phyloP scores from a whole-genome alignment of 2,113 vertebrate genomes.

The Vicugna pacos region DNA sequence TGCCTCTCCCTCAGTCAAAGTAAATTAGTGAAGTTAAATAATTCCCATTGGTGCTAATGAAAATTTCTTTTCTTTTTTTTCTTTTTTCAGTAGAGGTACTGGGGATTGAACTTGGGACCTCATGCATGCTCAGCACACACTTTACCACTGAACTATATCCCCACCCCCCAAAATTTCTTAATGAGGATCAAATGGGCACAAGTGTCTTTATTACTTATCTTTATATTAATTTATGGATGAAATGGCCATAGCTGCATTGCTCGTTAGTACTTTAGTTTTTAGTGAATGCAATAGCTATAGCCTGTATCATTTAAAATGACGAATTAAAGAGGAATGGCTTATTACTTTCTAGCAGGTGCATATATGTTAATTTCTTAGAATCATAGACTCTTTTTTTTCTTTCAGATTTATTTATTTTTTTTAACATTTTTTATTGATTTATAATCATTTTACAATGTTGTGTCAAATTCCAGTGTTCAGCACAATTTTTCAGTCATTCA shows the following conservation, averaged over 20 bases:
- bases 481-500: no score
- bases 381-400: not conserved
- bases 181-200: not conserved
- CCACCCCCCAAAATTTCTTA: not conserved
- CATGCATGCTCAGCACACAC: no score
- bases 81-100: no score
- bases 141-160: no score
- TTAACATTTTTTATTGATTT: no score
- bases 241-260: not conserved
- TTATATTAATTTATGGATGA: conserved; percentile 41
- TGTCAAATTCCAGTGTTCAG: no score
- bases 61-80: conserved; percentile 41
- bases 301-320: conserved; percentile 46
- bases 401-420: no score
- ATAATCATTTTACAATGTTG: no score
- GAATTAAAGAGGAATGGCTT: conserved; percentile 46
- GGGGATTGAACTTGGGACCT: no score
- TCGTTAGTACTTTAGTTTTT: conserved; percentile 50
- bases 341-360: conserved; percentile 38
- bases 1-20: not conserved
- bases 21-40: conserved; percentile 1
- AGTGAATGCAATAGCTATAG: conserved; percentile 20
- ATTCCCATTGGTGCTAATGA: not conserved
- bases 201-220: not conserved
- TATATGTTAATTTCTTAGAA: conserved; percentile 28